Percentiles rank a stretch among this genome's conserved stretches.
Evolutionary conservation across 2,888 invertebrate genomes (phyloP).

Genomic region (Trimorus sp.): DNA sequence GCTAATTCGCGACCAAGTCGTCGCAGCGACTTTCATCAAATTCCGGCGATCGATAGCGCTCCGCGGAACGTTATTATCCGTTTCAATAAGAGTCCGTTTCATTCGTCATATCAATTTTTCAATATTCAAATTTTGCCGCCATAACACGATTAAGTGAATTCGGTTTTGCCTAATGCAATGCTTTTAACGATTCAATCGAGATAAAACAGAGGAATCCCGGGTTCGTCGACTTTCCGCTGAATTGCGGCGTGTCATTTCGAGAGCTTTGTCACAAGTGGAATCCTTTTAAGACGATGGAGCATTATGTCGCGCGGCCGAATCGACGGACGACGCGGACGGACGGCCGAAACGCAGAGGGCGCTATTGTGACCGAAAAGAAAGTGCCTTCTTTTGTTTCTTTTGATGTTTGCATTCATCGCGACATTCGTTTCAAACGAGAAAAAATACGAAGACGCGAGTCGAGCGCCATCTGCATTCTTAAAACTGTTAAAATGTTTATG

Average conservation of each 20-base stretch:
- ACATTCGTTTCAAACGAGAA: too few relatives aligned
- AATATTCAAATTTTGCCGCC: conserved; percentile 52
- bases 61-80: conserved; percentile 25
- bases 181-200: conserved; percentile 62
- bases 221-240: conserved; percentile 53
- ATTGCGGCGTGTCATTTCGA: conserved; percentile 57
- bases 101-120: conserved; percentile 47
- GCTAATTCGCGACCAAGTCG: neutral
- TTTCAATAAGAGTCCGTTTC: conserved; percentile 38
- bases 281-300: conserved; percentile 64
- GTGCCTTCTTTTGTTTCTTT: neutral
- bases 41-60: conserved; percentile 1
- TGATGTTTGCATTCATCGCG: too few relatives aligned
- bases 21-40: conserved; percentile 1
- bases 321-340: neutral
- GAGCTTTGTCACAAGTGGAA: conserved; percentile 62
- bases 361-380: conserved; percentile 1
- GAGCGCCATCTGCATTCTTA: too few relatives aligned
- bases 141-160: conserved; percentile 51
- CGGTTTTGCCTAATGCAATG: conserved; percentile 59
- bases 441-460: too few relatives aligned
- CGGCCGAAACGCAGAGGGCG: neutral
- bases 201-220: conserved; percentile 51
- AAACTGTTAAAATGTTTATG: too few relatives aligned
- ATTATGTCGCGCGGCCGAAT: conserved; percentile 46